Conservation (phyloP, 2,888 invertebrate genomes). For the Myathropa florea region DNA sequence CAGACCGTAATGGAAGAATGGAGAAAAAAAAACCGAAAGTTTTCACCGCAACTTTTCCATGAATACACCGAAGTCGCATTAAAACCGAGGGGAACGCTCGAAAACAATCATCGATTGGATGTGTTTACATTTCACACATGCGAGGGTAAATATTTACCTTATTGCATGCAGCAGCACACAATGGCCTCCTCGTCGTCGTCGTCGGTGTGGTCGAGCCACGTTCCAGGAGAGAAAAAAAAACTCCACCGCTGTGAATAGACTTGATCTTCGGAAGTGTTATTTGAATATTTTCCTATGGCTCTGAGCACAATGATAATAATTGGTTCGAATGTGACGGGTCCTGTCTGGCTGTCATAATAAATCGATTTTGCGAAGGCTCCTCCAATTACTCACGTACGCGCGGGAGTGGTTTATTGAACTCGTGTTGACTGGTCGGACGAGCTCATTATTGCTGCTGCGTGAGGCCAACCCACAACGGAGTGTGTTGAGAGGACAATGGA, state of each 20-base stretch:
- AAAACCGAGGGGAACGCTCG: slow-evolving; percentile 5
- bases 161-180: slow-evolving; percentile 3
- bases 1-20: neutral
- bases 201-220: neutral
- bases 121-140: slow-evolving; percentile 34
- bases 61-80: neutral
- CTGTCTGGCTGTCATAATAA: slow-evolving; percentile 2
- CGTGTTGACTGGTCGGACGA: neutral
- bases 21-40: neutral
- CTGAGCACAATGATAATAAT: neutral
- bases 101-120: slow-evolving; percentile 10
- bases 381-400: neutral
- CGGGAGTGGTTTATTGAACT: neutral
- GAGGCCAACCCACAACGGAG: too few species aligned
- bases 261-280: slow-evolving; percentile 10
- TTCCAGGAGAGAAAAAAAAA: neutral
- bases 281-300: neutral
- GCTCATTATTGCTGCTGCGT: neutral
- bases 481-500: too few species aligned
- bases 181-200: neutral
- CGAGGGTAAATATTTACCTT: slow-evolving; percentile 20
- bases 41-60: neutral
- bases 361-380: neutral
- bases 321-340: slow-evolving; percentile 1
- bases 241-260: neutral